Evolutionary conservation across 2,888 invertebrate genomes (phyloP).

Genomic region (Bursaphelenchus okinawaensis): DNA sequence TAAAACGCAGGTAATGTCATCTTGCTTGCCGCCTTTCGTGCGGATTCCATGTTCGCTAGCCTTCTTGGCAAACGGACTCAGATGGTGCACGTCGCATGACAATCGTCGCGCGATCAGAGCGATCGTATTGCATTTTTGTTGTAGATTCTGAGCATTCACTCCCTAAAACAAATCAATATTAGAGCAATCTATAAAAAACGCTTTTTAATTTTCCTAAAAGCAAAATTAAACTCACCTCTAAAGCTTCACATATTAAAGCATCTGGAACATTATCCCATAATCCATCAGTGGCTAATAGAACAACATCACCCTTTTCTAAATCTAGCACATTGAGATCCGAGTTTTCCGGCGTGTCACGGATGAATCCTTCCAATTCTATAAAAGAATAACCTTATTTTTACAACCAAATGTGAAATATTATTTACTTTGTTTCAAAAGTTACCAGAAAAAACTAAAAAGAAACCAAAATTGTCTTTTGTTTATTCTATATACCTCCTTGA

Average conservation of each 20-base stretch:
- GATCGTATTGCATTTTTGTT: slow-evolving; percentile 69
- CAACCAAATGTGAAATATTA: too few species aligned
- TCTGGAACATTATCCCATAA: slow-evolving; percentile 97
- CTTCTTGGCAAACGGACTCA: slow-evolving; percentile 89
- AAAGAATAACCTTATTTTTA: slow-evolving; percentile 9
- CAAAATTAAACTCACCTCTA: slow-evolving; percentile 59
- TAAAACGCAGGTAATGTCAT: slow-evolving; percentile 95
- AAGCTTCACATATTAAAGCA: slow-evolving; percentile 77
- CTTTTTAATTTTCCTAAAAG: neutral
- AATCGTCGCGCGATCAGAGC: slow-evolving; percentile 89
- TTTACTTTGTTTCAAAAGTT: slow-evolving; percentile 7
- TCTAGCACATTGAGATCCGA: slow-evolving; percentile 44
- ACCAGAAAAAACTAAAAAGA: too few species aligned
- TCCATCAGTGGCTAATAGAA: slow-evolving; percentile 77
- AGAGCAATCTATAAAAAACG: neutral
- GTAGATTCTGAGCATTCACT: slow-evolving; percentile 25
- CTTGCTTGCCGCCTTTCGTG: slow-evolving; percentile 87
- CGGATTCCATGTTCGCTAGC: slow-evolving; percentile 76
- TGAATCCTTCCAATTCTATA: slow-evolving; percentile 46
- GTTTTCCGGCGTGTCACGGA: slow-evolving; percentile 48
- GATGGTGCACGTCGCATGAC: slow-evolving; percentile 85
- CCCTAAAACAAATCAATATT: neutral
- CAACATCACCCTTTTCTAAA: slow-evolving; percentile 43
- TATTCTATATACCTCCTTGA: too few species aligned
- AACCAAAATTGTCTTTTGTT: too few species aligned